Evolutionary conservation across 2,888 invertebrate genomes (phyloP).

Genomic region (Pyrochroa serraticornis): DNA sequence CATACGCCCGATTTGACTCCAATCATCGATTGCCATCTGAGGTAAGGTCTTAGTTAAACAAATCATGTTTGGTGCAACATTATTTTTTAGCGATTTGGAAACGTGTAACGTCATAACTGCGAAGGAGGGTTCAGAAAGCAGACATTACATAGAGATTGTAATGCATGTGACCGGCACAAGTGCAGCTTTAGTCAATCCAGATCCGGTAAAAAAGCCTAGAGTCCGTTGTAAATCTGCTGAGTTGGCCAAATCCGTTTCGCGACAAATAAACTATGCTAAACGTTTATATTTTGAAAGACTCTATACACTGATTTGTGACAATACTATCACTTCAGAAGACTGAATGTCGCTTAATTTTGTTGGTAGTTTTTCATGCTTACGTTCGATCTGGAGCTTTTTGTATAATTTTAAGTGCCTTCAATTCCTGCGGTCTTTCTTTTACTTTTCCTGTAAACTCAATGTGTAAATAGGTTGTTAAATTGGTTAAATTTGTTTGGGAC

Average conservation of each 20-base stretch:
- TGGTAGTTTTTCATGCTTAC: slow-evolving; percentile 6
- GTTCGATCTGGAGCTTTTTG: not conserved
- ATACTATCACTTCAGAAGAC: slow-evolving; percentile 46
- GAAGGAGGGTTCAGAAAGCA: slow-evolving; percentile 55
- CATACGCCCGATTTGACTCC: slow-evolving; percentile 60
- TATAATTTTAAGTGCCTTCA: slow-evolving; percentile 27
- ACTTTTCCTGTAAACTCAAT: slow-evolving; percentile 5
- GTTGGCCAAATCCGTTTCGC: slow-evolving; percentile 73
- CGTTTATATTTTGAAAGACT: slow-evolving; percentile 81
- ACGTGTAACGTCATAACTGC: slow-evolving; percentile 67
- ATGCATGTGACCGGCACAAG: slow-evolving; percentile 62
- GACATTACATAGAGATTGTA: slow-evolving; percentile 75
- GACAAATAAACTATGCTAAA: slow-evolving; percentile 89
- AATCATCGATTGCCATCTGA: slow-evolving; percentile 68
- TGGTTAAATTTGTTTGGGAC: slow-evolving; percentile 21
- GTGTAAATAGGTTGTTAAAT: slow-evolving; percentile 16
- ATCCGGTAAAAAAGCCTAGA: slow-evolving; percentile 71
- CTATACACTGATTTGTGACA: slow-evolving; percentile 65
- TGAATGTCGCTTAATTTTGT: slow-evolving; percentile 31
- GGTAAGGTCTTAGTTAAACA: slow-evolving; percentile 52
- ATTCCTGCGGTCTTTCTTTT: not conserved
- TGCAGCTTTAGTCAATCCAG: slow-evolving; percentile 58
- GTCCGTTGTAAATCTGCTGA: slow-evolving; percentile 77
- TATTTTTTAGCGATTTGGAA: slow-evolving; percentile 64
- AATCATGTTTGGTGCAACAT: slow-evolving; percentile 8